These are phyloP conservation scores for Eurosta solidaginis DNA, from an alignment of 1,140 invertebrate genomes.

Conservation along the genomic window DNA sequence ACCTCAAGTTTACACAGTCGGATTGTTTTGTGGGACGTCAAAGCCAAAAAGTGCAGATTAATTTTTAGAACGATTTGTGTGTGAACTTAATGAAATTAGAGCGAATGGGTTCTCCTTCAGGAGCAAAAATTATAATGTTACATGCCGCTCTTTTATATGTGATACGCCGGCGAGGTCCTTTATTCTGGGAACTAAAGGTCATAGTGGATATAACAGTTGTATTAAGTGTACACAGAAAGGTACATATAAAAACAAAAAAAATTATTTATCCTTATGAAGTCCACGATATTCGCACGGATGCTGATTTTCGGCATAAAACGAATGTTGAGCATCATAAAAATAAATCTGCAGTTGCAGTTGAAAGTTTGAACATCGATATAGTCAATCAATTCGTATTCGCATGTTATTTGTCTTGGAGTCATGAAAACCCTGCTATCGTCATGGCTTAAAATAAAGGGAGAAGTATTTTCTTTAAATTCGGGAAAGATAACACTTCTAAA, in stretches of 20 bases:
- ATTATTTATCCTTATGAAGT: neutral
- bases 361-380: constrained; percentile 29
- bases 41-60: constrained; percentile 8
- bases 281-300: neutral
- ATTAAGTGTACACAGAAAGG: constrained; percentile 28
- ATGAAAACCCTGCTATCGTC: too few relatives aligned
- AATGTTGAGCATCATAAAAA: too few relatives aligned
- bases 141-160: constrained; percentile 27
- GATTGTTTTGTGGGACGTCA: neutral
- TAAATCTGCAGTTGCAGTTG: neutral
- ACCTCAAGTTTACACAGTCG: neutral
- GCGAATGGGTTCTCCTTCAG: neutral
- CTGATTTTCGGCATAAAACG: constrained; percentile 27
- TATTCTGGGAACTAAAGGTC: constrained; percentile 19
- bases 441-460: too few relatives aligned
- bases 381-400: too few relatives aligned
- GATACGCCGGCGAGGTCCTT: constrained; percentile 12
- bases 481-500: too few relatives aligned
- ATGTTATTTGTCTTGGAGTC: too few relatives aligned
- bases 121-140: neutral
- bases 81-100: constrained; percentile 18
- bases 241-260: neutral
- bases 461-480: too few relatives aligned
- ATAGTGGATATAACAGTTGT: constrained; percentile 15
- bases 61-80: constrained; percentile 13